Base-by-base conservation (phyloP, 1,140 invertebrate species). In the Megalopta genalis region DNA sequence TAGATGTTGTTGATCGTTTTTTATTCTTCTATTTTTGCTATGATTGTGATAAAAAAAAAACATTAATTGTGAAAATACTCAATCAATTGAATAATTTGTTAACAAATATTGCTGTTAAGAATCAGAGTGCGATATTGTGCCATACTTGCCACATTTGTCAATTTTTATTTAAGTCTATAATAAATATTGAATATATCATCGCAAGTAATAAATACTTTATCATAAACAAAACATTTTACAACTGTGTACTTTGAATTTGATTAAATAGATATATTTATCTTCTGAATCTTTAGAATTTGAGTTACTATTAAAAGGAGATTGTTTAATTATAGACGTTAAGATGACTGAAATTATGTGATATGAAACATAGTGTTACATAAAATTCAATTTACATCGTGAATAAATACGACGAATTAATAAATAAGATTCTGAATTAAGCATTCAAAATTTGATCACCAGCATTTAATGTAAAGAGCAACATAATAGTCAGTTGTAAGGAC, bases 1-100 rank as follows among this genome's bases (percentile, higher is more conserved):
- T 81, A 84, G 78, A 73, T 66, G 42, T 81, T 42, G 54, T 57
- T 82, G 63, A n/a, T 75, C 57, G 46, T 68, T 66, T 80, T 80
- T 74, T 62, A 23, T 64, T 39, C 59, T 52, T 69, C 12, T 46
- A 46, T 12, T 46, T 46, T 46, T 46, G 42, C 42, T 46, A 14
- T 46, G 42, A 46, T 46, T 46, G 14, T 12, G 42, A 46, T 14
- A 0, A 46, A 12, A 46, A 10, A 14, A 0, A 46, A 12, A 46
- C 9, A 14, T 46, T 12, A 10, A 46, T 12, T 46, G 10, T 46
- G 4, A 39, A 39, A 39, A 18, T 64, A 21, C 21, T 16, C 9
- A 18, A 42, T 64, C 21, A 18, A 18, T 64, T 10, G 7, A n/a
- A 2, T 39, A 64, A 16, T 64, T 18, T 42, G 14, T 10, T 10